Conservation (phyloP, 2,888 invertebrate genomes). For the Acanthosoma haemorrhoidale region DNA sequence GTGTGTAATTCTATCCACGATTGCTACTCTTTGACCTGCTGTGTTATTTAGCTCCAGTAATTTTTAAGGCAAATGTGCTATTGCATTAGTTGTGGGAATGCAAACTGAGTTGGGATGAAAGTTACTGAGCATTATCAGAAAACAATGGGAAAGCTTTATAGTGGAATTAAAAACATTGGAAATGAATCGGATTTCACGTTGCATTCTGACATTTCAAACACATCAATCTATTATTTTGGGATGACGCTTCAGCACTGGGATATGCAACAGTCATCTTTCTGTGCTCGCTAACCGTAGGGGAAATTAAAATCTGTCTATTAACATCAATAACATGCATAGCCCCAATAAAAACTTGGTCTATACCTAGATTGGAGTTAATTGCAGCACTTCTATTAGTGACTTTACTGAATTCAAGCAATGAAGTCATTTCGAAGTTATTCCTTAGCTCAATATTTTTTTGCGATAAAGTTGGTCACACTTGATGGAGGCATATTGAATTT, state of each 20-base stretch:
- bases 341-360: not conserved
- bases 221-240: not conserved
- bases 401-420: not conserved
- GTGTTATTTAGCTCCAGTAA: not conserved
- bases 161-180: not conserved
- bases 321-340: not conserved
- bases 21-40: not conserved
- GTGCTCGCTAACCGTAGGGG: not conserved
- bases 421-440: not conserved
- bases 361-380: not conserved
- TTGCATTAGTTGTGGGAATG: not conserved
- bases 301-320: not conserved
- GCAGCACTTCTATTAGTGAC: conserved; percentile 3
- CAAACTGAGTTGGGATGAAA: not conserved
- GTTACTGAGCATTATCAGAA: not conserved
- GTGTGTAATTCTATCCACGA: not conserved
- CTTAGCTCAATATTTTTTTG: not conserved
- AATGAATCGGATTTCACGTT: not conserved
- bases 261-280: not conserved
- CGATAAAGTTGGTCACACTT: no score
- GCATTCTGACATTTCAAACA: not conserved
- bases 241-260: not conserved
- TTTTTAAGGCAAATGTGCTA: not conserved
- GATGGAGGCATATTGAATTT: no score
- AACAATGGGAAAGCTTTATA: not conserved